A percentile compares a stretch with the other conserved stretches of the same genome.
These are phyloP conservation scores for Sarcophilus harrisii DNA, from an alignment of 2,797 vertebrate genomes.

Conservation along the genomic window DNA sequence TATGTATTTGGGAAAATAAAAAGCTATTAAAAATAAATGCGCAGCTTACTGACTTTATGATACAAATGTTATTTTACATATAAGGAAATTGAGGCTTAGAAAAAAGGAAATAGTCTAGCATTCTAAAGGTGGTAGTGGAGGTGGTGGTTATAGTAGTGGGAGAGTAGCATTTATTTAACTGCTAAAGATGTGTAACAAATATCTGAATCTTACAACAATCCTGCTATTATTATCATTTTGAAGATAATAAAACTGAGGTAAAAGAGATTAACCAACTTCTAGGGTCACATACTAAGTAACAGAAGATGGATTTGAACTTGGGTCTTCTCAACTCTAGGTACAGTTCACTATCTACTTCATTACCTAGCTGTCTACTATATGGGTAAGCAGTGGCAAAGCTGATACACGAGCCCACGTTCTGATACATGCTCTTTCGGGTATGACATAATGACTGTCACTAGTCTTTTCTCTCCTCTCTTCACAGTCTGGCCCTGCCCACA, in stretches of 20 bases:
- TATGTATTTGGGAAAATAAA: too few species aligned
- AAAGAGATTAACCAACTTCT: not conserved
- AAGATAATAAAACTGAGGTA: not conserved
- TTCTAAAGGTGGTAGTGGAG: not conserved
- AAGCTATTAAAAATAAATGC: not conserved
- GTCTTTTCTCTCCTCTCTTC: not conserved
- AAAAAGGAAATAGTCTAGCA: not conserved
- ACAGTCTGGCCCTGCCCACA: not conserved
- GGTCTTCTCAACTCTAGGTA: not conserved
- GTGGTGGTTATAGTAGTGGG: not conserved
- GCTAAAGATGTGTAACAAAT: not conserved
- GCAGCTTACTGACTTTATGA: not conserved
- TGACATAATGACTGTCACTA: not conserved
- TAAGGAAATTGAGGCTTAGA: not conserved
- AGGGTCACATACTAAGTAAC: not conserved
- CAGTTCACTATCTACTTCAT: not conserved
- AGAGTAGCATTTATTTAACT: not conserved
- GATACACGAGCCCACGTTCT: not conserved
- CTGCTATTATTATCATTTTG: not conserved
- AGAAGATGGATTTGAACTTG: not conserved
- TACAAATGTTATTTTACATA: not conserved
- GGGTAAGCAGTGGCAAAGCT: not conserved
- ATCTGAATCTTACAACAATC: not conserved
- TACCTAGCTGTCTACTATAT: not conserved
- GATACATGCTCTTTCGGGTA: not conserved